Evolutionary conservation across 2,888 invertebrate species (phyloP), one percentile per base, ranked within the genome.

Genomic region (Ichneumoninae sp.): DNA sequence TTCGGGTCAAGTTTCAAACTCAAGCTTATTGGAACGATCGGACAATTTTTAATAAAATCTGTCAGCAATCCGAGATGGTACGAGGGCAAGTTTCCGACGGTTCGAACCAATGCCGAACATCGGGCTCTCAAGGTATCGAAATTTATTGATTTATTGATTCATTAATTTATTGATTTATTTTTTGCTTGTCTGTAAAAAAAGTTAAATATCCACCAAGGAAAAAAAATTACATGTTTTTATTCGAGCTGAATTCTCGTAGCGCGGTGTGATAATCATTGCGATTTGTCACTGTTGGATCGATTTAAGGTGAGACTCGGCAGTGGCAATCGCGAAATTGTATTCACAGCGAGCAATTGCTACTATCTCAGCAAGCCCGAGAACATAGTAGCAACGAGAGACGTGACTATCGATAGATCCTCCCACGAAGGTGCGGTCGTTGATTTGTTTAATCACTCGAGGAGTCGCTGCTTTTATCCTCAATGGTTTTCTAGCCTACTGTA

Each of bases 1-100:
- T 87, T 69, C 69, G 72, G 80, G 2, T 69, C 70, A 5, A 76
- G 65, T 22, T 76, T 84, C 8, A 36, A 62, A 3, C 66, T 89
- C 10, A 88, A 88, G 69, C 71, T 91, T n/a, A 86, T 92, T 6
- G 92, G 92, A 5, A 90, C 90, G 0, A 76, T 92, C 33, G 65
- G 75, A 3, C 86, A 91, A 40, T 91, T 86, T 65, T 70, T 85
- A 0, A 19, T 80, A 1, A 84, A 80, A 16, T 74, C 50, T 0
- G 71, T 86, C 6, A 88, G 80, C 3, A 71, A 84, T 19, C n/a
- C 79, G 0, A 80, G 84, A 57, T 91, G 91, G 91, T 44, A 82
- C n/a, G 82, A 66, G 8, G 69, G 65, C 1, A 72, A 86, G n/a
- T 79, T 91, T 40, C 88, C 85, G 0, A 72, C 83, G 1, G 79